Percentiles rank a stretch among this genome's conserved stretches.
Evolutionary conservation across 2,113 vertebrate genomes (phyloP).

Genomic region (Corydoras sp.): DNA sequence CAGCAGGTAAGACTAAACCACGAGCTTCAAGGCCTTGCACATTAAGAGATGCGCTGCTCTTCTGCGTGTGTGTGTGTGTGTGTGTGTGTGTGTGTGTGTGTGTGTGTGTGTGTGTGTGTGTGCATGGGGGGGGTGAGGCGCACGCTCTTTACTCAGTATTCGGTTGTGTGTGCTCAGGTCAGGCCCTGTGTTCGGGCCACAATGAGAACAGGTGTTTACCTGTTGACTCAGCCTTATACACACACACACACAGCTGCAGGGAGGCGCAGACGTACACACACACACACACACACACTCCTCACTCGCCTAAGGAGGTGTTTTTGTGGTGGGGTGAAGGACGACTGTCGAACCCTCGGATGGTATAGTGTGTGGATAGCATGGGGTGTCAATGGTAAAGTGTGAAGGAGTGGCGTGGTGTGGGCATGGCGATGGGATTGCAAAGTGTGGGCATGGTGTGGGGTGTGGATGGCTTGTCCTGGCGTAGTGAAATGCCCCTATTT

Average conservation of each 20-base stretch:
- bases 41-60: constrained; percentile 3
- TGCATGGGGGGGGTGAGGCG: no score
- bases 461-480: no score
- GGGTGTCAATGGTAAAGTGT: no score
- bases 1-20: constrained; percentile 36
- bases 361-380: no score
- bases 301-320: not conserved
- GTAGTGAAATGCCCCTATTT: no score
- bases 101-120: constrained; percentile 19
- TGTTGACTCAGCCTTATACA: constrained; percentile 26
- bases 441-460: no score
- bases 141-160: constrained; percentile 25
- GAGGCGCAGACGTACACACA: not conserved
- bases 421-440: no score
- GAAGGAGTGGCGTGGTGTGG: no score
- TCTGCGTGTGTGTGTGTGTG: no score
- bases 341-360: no score
- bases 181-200: constrained; percentile 12
- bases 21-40: constrained; percentile 24
- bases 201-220: constrained; percentile 36
- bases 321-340: no score
- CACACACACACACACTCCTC: not conserved
- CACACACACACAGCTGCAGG: constrained; percentile 25
- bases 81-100: no score
- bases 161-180: constrained; percentile 30